Evolutionary conservation across 2,113 vertebrate species (phyloP), one percentile per base, ranked within the genome.

Genomic region (Zapornia atra): DNA sequence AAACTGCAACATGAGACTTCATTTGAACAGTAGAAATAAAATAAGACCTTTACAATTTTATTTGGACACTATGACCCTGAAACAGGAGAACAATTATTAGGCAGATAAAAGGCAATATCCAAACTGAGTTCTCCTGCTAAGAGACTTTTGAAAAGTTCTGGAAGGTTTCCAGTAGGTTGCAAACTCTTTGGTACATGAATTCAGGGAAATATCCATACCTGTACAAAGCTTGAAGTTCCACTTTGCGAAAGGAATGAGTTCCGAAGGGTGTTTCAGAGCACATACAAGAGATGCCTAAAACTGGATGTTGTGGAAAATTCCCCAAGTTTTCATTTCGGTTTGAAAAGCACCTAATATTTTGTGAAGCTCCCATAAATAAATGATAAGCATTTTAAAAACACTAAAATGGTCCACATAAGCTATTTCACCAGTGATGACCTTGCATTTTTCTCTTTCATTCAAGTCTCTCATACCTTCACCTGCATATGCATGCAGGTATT

Each of bases 21-120:
- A 68, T 75, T 57, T 75, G 33, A 94, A 70, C 44, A 83, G 36
- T 8, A 70, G 66, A 91, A 95, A 84, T 92, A 90, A 82, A 87
- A 56, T 81, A 75, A 84, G 51, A 75, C 18, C 33, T 84, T 86
- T 64, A 65, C 34, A 91, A 46, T 82, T 95, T 85, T 76, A 69
- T 91, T 85, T 2, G 3, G 19, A 66, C 20, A 46, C 75, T 81
- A 82, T 60, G 46, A 88, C 18, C 36, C 15, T 73, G n/a, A 73
- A 33, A 77, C 3, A 38, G 25, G 10, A 54, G 17, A 84, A 53
- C 18, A 54, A 40, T 53, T 76, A 63, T 51, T 48, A 68, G 33
- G 36, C 11, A 88, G 71, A 57, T 22, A 42, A 57, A 86, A 64
- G 46, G 44, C 25, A 84, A 57, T 15, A 79, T 59, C 15, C 42